Conservation (phyloP, 2,888 invertebrate species). For the Quadriops clusia region DNA sequence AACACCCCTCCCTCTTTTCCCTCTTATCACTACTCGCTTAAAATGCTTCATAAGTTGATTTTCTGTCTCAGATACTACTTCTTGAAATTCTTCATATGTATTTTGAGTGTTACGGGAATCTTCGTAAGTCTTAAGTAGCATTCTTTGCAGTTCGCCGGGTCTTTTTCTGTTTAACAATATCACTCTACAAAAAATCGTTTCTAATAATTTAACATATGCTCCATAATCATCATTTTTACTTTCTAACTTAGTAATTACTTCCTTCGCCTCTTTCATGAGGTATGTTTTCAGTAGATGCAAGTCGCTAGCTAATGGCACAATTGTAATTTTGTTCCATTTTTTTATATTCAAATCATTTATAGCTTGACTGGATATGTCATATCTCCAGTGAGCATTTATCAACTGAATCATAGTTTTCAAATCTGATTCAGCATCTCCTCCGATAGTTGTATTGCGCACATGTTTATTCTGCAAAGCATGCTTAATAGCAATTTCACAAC, state of each 20-base stretch:
- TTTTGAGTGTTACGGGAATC: neutral
- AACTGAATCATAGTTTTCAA: conserved; percentile 8
- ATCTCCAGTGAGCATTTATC: conserved; percentile 6
- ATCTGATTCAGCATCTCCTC: conserved; percentile 3
- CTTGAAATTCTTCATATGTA: conserved; percentile 6
- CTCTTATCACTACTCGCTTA: conserved; percentile 7
- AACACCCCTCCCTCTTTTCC: conserved; percentile 7
- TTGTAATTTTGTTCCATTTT: conserved; percentile 4
- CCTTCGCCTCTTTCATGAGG: conserved; percentile 10
- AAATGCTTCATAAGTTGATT: conserved; percentile 6
- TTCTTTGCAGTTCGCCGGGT: conserved; percentile 8
- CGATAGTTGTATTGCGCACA: neutral
- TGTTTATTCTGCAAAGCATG: conserved; percentile 3
- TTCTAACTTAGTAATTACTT: neutral
- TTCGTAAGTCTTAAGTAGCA: conserved; percentile 2
- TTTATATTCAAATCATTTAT: conserved; percentile 5
- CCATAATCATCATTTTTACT: neutral
- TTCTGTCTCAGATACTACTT: conserved; percentile 5
- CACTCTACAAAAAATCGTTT: conserved; percentile 5
- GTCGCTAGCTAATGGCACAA: conserved; percentile 6
- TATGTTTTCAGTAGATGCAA: conserved; percentile 16
- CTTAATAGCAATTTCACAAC: conserved; percentile 5
- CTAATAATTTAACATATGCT: conserved; percentile 5
- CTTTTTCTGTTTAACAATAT: conserved; percentile 10
- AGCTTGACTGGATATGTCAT: conserved; percentile 9